These are phyloP conservation scores for Merodon equestris DNA, from an alignment of 2,888 invertebrate genomes.

Conservation along the genomic window DNA sequence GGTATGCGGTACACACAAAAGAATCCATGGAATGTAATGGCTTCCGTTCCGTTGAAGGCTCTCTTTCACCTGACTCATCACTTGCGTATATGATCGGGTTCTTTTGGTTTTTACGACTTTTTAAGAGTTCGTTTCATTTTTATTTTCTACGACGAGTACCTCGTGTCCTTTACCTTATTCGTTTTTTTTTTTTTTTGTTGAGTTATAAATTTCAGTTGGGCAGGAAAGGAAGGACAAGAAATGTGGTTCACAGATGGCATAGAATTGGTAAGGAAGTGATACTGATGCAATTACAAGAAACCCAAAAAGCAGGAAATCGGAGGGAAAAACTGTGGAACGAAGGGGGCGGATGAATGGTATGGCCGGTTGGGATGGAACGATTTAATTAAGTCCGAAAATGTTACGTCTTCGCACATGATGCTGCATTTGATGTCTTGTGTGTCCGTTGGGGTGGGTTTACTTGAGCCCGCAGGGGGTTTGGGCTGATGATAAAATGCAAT, in stretches of 20 bases:
- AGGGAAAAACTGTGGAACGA: neutral
- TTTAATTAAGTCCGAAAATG: constrained; percentile 31
- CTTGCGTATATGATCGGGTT: constrained; percentile 62
- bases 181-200: neutral
- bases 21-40: constrained; percentile 67
- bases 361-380: neutral
- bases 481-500: constrained; percentile 8
- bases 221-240: constrained; percentile 12
- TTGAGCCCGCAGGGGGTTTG: neutral
- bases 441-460: constrained; percentile 2
- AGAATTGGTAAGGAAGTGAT: constrained; percentile 9
- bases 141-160: too few species aligned
- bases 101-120: constrained; percentile 34
- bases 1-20: constrained; percentile 62
- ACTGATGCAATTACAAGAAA: constrained; percentile 40
- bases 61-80: constrained; percentile 68
- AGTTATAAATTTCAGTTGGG: constrained; percentile 56
- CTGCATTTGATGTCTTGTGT: constrained; percentile 32
- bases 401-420: constrained; percentile 19
- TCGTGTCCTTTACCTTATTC: too few species aligned
- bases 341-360: too few species aligned
- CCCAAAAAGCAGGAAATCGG: constrained; percentile 23
- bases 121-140: constrained; percentile 28
- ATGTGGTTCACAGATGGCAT: constrained; percentile 19
- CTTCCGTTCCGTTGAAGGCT: constrained; percentile 64